Evolutionary conservation across 2,888 invertebrate genomes (phyloP), one percentile per base, ranked within the genome.

Genomic region (Drosophila buzzatii): DNA sequence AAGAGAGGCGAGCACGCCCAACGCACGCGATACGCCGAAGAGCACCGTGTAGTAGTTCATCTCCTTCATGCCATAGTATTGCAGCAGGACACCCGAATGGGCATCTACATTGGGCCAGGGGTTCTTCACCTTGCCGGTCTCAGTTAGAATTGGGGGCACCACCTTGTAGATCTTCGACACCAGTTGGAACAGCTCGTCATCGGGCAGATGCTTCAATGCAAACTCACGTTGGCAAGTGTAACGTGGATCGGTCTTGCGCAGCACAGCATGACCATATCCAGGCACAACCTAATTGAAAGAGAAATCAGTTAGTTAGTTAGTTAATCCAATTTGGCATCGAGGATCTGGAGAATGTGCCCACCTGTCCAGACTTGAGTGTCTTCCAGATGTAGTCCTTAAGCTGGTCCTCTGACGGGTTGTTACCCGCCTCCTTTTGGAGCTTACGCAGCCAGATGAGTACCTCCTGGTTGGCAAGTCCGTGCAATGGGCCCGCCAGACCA

Each of bases 361-460:
- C 93, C 94, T 97, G 96, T 81, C 97, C 97, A 70, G 96, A 95
- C 94, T 97, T 97, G 62, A 98, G 94, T 2, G 99, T 99, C 93
- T 98, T 98, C 98, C 98, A 98, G 92, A 99, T 97, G 94, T 98
- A 99, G 59, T 99, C 98, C 93, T 98, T 98, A 63, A 99, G 94
- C 88, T 98, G 95, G 0, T 99, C 97, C 92, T 99, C 98, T 18
- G 97, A 96, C 76, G 97, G 96, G 91, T 95, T 96, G 87, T 97
- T 96, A 60, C 98, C 98, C 57, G 99, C 95, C 91, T 97, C 96
- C 88, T 96, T 94, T 81, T 97, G 96, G 39, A 99, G 94, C 93
- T 98, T 99, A 91, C 97, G 96, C 86, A 99, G 92, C 98, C 99
- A 99, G 16, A 99, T 94, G 71, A 99, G 95, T 69, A 99, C 98